Base-by-base conservation (phyloP, 2,888 invertebrate genomes). In the Seladonia tumulorum region DNA sequence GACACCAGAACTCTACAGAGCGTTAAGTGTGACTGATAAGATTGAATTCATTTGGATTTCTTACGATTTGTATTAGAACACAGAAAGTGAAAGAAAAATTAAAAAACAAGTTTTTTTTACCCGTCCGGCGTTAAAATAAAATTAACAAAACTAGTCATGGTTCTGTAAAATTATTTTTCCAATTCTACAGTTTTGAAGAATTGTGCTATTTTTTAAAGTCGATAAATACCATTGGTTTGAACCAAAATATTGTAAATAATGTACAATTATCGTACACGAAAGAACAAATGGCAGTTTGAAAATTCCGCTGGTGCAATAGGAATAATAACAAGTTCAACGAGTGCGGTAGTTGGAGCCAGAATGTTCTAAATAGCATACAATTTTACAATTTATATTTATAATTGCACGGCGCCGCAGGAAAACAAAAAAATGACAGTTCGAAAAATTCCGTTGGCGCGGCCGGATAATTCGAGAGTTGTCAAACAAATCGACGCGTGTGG, bases 401-500 rank as follows among this genome's bases (percentile, higher is more conserved):
- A 12, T 12, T n/a, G n/a, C 12, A 57, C 57, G n/a, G 12, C 57
- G 57, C n/a, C n/a, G 5, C 47, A 5, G 16, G 5, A 3, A 47
- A 7, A 16, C 16, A 22, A 8, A 22, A 8, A 22, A 68, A 35
- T 8, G 18, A 1, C 10, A 22, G 68, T 12, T 66, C n/a, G 42
- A 70, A 70, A 42, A 70, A 22, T 14, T 42, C 70, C n/a, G 8
- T 5, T 5, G 18, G 10, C 4, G 18, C 39, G 18, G 10, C 22
- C 4, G 18, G 22, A 39, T 39, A 39, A 68, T 68, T 39, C 39
- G 68, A 68, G 42, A n/a, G n/a, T 39, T 70, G 70, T 70, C 22
- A 70, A 70, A 42, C 42, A 70, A 70, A 70, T 73, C 47, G 73
- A 70, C 70, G n/a, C 42, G 47, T 74, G 35, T 74, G 35, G 57